Base-by-base conservation (phyloP, 1,140 invertebrate genomes). In the Prorops nasuta region DNA sequence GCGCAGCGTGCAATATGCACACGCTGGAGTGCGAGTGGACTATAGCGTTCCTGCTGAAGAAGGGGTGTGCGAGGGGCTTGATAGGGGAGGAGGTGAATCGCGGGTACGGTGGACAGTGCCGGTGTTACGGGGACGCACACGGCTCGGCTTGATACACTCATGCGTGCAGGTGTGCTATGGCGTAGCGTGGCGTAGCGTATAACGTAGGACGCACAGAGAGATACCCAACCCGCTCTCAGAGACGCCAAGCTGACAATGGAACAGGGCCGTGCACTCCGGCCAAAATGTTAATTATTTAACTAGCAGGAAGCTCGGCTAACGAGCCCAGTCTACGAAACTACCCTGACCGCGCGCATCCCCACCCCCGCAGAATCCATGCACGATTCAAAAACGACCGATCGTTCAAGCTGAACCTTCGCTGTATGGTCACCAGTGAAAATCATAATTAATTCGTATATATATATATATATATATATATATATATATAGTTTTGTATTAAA, bases 251-350 rank as follows among this genome's bases (percentile, higher is more conserved):
- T n/a, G 32, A 16, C 21, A 17, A 24, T 16, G 24, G 24, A 18
- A 14, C 14, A 9, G 40, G 54, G 53, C 63, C 51, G 56, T 65
- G 60, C 61, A 55, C 58, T 68, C 63, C 63, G 62, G 67, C 69
- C 69, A 67, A 73, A 73, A 73, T 71, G 67, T 73, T 72, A 72
- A 73, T 73, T 72, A 72, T 73, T 73, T 70, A 71, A 73, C 69
- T 63, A 66, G 65, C 63, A 53, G 66, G 59, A 65, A 65, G 64
- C 63, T 62, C 52, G 51, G 61, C 64, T 68, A 73, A 70, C 65
- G 64, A 67, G 60, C 57, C 51, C 48, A 54, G 58, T 60, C 57
- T 64, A 68, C 55, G 61, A 58, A 58, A 61, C 49, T 32, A 47
- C 36, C 42, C 28, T 4, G n/a, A n/a, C n/a, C n/a, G n/a, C n/a